Percentiles rank a stretch among this genome's conserved stretches.
phyloP scores from a whole-genome alignment of 2,888 invertebrate genomes.

The Xestobium rufovillosum region DNA sequence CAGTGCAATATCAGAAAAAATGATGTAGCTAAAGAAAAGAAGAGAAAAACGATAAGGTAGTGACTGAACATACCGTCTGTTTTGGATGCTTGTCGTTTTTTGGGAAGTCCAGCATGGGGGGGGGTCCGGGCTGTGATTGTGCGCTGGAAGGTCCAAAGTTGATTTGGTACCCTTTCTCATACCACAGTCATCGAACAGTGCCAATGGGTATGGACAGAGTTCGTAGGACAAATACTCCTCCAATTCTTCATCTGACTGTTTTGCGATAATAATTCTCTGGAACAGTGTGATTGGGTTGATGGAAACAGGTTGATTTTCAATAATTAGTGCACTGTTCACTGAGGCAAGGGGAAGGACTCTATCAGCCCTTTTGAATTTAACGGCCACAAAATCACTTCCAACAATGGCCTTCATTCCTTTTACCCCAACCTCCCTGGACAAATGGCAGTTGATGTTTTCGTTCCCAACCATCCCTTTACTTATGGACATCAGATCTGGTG shows the following conservation, averaged over 20 bases:
- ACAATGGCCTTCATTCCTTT: conserved; percentile 13
- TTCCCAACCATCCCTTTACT: conserved; percentile 22
- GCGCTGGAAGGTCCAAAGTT: no score
- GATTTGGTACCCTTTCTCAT: conserved; percentile 15
- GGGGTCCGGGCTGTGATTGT: no score
- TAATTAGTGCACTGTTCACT: not conserved
- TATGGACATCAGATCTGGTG: conserved; percentile 17
- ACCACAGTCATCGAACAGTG: conserved; percentile 16
- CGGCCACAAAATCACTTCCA: conserved; percentile 15
- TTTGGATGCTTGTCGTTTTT: no score
- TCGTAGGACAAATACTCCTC: conserved; percentile 20
- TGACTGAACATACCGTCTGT: no score
- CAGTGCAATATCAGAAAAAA: no score
- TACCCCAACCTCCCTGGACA: conserved; percentile 16
- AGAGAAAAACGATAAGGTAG: no score
- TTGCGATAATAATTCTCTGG: conserved; percentile 8
- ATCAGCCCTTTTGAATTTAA: conserved; percentile 16
- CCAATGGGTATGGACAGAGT: conserved; percentile 16
- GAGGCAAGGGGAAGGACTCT: conserved; percentile 4
- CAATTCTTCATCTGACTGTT: conserved; percentile 10
- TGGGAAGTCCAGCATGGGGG: no score
- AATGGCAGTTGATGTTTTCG: conserved; percentile 21
- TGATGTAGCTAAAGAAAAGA: no score
- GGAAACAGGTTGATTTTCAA: conserved; percentile 7
- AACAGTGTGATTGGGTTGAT: conserved; percentile 7